A percentile compares a stretch with the other conserved stretches of the same genome.
Conservation (phyloP, 2,888 invertebrate species). For the Cheilosia scutellata region DNA sequence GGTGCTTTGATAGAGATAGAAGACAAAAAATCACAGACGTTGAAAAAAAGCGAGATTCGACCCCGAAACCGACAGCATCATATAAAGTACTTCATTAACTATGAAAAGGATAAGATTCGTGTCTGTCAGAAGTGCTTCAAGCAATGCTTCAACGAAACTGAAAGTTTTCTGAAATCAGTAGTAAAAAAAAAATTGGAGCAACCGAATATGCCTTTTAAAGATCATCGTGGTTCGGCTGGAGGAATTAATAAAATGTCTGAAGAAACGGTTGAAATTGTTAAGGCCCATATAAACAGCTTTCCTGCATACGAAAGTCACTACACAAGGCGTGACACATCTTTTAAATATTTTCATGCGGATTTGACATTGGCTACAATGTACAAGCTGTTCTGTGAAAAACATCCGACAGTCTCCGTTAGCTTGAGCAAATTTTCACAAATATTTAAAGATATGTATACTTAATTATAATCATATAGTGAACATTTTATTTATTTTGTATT, state of each 20-base stretch:
- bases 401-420: conserved; percentile 34
- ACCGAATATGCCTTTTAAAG: conserved; percentile 29
- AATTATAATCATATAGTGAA: conserved; percentile 6
- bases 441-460: conserved; percentile 35
- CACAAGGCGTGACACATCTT: conserved; percentile 35
- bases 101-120: conserved; percentile 11
- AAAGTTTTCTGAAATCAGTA: conserved; percentile 42
- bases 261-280: conserved; percentile 30
- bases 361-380: conserved; percentile 45
- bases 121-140: conserved; percentile 21
- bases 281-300: conserved; percentile 25
- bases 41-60: conserved; percentile 22
- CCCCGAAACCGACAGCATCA: conserved; percentile 25
- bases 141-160: conserved; percentile 25
- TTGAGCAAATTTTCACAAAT: conserved; percentile 41
- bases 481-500: not conserved
- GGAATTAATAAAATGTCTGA: conserved; percentile 42
- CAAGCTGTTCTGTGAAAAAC: conserved; percentile 64
- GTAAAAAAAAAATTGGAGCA: conserved; percentile 43
- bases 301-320: conserved; percentile 45
- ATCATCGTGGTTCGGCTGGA: conserved; percentile 35
- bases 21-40: conserved; percentile 42
- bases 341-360: conserved; percentile 5
- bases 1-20: conserved; percentile 34
- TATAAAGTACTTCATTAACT: conserved; percentile 20